A percentile compares a stretch with the other conserved stretches of the same genome.
Evolutionary conservation across 2,797 vertebrate genomes (phyloP).

Genomic region (Pantherophis alleghaniensis): DNA sequence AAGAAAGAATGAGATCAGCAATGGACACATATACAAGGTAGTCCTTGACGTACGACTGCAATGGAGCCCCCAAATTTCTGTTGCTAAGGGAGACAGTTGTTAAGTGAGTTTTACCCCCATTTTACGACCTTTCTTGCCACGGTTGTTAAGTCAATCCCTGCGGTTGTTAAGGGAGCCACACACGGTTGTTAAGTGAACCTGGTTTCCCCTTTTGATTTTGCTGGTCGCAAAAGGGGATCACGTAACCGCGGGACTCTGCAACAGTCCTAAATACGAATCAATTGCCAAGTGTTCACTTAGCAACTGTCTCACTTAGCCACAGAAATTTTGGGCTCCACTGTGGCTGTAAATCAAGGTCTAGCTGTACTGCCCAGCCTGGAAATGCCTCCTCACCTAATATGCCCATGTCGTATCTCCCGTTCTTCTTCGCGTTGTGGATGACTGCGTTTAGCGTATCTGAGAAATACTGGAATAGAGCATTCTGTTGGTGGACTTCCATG

Average conservation of each 20-base stretch:
- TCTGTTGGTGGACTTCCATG: constrained; percentile 98
- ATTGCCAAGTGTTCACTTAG: background rate
- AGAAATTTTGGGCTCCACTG: background rate
- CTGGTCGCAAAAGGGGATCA: background rate
- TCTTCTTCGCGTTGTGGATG: constrained; percentile 96
- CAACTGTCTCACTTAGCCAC: background rate
- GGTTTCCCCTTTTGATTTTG: background rate
- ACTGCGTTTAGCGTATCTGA: constrained; percentile 92
- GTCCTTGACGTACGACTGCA: background rate
- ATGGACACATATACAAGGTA: background rate
- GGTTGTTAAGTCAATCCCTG: background rate
- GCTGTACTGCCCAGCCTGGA: background rate
- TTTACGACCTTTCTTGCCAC: background rate
- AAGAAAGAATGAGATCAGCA: background rate
- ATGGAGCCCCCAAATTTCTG: background rate
- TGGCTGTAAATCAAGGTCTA: background rate
- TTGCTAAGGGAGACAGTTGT: background rate
- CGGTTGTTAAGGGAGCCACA: background rate
- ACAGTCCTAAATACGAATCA: background rate
- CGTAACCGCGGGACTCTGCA: background rate
- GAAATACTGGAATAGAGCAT: constrained; percentile 97
- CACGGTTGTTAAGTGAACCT: background rate
- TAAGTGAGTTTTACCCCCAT: background rate
- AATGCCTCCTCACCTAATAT: constrained; percentile 83
- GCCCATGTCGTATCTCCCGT: constrained; percentile 97